Evolutionary conservation across 2,113 vertebrate species (phyloP).

Genomic region (Panurus biarmicus): DNA sequence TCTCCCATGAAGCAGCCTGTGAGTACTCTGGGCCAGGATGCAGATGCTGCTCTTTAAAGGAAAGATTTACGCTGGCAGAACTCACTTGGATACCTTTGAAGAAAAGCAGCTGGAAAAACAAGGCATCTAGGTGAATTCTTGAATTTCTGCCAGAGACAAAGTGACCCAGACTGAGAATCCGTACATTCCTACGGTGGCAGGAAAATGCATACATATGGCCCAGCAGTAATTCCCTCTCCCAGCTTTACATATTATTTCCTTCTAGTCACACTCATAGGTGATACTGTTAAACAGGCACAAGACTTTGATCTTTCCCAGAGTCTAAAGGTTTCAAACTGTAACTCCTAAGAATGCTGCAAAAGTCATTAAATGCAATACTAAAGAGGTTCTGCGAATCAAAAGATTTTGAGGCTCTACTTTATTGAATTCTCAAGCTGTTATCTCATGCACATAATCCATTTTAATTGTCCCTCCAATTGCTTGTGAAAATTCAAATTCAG

Average conservation of each 20-base stretch:
- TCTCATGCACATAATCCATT: neutral
- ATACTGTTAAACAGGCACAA: neutral
- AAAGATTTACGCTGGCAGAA: neutral
- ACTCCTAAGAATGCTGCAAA: neutral
- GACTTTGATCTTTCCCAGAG: neutral
- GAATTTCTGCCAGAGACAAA: neutral
- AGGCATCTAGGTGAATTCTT: neutral
- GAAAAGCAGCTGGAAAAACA: conserved; percentile 23
- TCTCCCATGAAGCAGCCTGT: neutral
- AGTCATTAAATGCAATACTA: neutral
- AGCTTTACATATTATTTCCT: neutral
- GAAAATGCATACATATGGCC: neutral
- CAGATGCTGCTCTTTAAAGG: neutral
- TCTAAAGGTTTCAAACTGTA: neutral
- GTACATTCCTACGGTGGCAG: neutral
- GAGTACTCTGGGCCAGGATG: neutral
- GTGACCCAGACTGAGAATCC: neutral
- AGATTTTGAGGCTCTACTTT: neutral
- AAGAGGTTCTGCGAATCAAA: neutral
- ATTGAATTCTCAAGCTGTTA: neutral
- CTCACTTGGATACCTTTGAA: neutral
- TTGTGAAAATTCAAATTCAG: conserved; percentile 13
- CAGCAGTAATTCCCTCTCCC: neutral
- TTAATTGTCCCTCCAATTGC: neutral
- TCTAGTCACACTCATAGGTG: neutral